Evolutionary conservation across 2,797 vertebrate species (phyloP).

Genomic region (Acanthurus lineatus): DNA sequence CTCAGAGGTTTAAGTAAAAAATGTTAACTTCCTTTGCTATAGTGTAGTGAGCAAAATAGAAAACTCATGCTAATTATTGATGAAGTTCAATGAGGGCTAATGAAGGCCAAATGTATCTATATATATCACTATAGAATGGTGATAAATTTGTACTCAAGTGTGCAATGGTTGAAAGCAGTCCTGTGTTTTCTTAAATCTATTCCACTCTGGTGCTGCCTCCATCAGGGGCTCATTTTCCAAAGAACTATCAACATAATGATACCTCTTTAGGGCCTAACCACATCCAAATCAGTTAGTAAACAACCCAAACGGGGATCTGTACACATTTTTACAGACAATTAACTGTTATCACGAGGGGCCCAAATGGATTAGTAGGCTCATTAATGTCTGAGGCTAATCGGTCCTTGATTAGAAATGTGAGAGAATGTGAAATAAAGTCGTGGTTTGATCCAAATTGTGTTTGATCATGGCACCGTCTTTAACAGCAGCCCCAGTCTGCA

Average conservation of each 20-base stretch:
- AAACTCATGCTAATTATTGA: constrained; percentile 56
- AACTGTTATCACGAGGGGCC: constrained; percentile 85
- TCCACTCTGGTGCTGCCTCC: constrained; percentile 76
- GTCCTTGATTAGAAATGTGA: constrained; percentile 87
- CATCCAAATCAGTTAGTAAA: constrained; percentile 89
- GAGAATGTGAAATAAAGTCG: constrained; percentile 82
- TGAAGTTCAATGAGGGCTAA: constrained; percentile 56
- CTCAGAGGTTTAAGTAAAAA: constrained; percentile 48
- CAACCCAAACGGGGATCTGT: constrained; percentile 87
- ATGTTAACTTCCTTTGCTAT: constrained; percentile 38
- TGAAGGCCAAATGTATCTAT: constrained; percentile 66
- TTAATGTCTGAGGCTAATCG: constrained; percentile 88
- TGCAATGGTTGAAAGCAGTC: constrained; percentile 63
- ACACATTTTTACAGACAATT: constrained; percentile 90
- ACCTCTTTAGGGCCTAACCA: constrained; percentile 86
- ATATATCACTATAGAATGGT: constrained; percentile 39
- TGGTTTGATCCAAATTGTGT: constrained; percentile 85
- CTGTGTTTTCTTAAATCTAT: constrained; percentile 75
- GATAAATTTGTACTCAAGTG: constrained; percentile 68
- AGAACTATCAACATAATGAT: constrained; percentile 86
- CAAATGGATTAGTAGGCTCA: constrained; percentile 86
- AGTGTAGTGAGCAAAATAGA: constrained; percentile 46
- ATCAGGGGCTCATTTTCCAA: constrained; percentile 86
- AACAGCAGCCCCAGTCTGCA: constrained; percentile 74
- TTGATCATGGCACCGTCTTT: constrained; percentile 79